These are phyloP conservation scores for Drosophila melanosoma DNA, from an alignment of 2,888 invertebrate species.

Conservation along the genomic window DNA sequence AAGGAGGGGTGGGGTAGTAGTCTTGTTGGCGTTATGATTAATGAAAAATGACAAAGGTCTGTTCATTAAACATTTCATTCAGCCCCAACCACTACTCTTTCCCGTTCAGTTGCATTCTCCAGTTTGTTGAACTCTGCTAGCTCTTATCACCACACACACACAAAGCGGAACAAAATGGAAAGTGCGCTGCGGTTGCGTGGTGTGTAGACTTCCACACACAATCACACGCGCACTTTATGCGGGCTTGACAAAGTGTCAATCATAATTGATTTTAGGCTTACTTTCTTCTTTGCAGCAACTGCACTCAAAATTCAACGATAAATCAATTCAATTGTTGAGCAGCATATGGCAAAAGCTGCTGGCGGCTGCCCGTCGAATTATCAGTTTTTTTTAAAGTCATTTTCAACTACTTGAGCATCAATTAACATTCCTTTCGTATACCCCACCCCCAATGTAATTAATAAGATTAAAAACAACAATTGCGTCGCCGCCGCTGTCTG, in stretches of 20 bases:
- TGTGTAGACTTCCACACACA: constrained; percentile 6
- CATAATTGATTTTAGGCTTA: constrained; percentile 64
- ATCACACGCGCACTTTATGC: constrained; percentile 17
- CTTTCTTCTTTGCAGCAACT: constrained; percentile 53
- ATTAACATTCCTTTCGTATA: constrained; percentile 65
- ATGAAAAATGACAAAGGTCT: constrained; percentile 78
- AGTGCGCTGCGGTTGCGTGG: constrained; percentile 51
- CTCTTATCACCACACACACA: constrained; percentile 52
- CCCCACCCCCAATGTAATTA: constrained; percentile 64
- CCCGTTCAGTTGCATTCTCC: constrained; percentile 14
- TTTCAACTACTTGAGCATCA: constrained; percentile 63
- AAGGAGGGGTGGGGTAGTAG: not conserved
- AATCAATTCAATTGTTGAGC: constrained; percentile 58
- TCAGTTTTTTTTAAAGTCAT: constrained; percentile 29
- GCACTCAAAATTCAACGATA: constrained; percentile 52
- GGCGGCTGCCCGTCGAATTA: constrained; percentile 39
- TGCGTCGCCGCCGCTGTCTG: constrained; percentile 50
- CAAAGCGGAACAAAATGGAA: constrained; percentile 70
- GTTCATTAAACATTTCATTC: constrained; percentile 9
- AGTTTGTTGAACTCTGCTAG: constrained; percentile 74
- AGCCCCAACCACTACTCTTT: not conserved
- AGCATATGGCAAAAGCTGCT: constrained; percentile 64
- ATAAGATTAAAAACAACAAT: constrained; percentile 80
- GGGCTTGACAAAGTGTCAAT: constrained; percentile 70
- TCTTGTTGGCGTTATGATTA: constrained; percentile 63